A percentile compares a stretch with the other conserved stretches of the same genome.
Conservation (phyloP, 2,888 invertebrate species). For the Lycaena phlaeas region DNA sequence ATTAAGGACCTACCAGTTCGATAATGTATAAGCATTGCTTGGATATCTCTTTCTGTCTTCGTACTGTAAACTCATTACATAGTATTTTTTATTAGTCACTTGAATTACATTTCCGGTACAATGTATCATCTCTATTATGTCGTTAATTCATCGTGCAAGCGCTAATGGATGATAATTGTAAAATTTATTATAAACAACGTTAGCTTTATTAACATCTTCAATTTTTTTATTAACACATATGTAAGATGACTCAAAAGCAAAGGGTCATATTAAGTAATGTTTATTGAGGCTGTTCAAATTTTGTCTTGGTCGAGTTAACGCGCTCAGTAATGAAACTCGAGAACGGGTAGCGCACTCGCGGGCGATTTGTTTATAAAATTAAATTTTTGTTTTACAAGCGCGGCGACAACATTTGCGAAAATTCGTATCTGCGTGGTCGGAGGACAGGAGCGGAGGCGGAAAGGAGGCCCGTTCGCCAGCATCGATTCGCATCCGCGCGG, state of each 20-base stretch:
- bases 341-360: constrained; percentile 28
- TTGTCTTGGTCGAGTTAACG: constrained; percentile 12
- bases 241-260: too few relatives aligned
- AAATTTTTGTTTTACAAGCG: constrained; percentile 36
- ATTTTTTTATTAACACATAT: not conserved
- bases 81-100: too few relatives aligned
- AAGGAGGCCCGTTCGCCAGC: constrained; percentile 65
- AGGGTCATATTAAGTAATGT: too few relatives aligned
- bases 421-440: constrained; percentile 40
- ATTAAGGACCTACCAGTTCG: too few relatives aligned
- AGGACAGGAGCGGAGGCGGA: constrained; percentile 55
- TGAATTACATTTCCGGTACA: too few relatives aligned
- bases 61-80: not conserved
- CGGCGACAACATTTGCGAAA: constrained; percentile 45
- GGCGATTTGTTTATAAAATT: constrained; percentile 44
- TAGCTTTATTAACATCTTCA: not conserved
- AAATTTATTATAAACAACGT: not conserved
- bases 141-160: not conserved
- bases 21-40: too few relatives aligned
- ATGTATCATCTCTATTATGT: not conserved
- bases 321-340: constrained; percentile 38
- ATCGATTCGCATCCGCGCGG: constrained; percentile 55
- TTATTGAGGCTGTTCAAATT: not conserved
- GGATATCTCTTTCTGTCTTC: too few relatives aligned
- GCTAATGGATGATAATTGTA: not conserved